A percentile compares a stretch with the other conserved stretches of the same genome.
These are phyloP conservation scores for Pavo muticus DNA, from an alignment of 2,113 vertebrate species.

Conservation along the genomic window DNA sequence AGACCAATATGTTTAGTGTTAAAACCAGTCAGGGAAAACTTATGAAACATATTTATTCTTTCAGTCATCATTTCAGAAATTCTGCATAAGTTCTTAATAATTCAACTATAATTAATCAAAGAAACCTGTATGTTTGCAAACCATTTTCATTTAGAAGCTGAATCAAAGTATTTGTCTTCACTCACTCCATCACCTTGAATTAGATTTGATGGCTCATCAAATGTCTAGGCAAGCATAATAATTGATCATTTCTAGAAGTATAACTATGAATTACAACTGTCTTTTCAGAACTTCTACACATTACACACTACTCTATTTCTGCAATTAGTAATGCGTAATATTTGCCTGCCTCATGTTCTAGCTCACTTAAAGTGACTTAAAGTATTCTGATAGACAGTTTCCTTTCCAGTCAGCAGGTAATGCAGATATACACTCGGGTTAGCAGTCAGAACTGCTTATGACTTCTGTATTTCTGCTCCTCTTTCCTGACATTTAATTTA, in stretches of 20 bases:
- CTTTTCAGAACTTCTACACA: neutral
- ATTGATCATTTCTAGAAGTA: neutral
- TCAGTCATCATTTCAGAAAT: neutral
- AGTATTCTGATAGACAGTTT: neutral
- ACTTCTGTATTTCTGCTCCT: constrained; percentile 42
- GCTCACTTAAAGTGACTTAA: neutral
- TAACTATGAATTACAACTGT: neutral
- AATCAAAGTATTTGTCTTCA: neutral
- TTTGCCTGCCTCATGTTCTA: neutral
- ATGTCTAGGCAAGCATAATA: neutral
- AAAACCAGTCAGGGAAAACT: neutral
- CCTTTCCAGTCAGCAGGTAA: neutral
- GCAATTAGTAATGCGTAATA: neutral
- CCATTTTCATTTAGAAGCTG: neutral
- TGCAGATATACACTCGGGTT: neutral
- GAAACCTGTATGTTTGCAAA: neutral
- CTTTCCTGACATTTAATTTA: constrained; percentile 41
- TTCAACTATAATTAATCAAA: neutral
- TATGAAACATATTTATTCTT: neutral
- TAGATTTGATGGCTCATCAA: neutral
- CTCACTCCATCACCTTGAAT: neutral
- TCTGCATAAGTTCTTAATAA: neutral
- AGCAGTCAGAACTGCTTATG: neutral
- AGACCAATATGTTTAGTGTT: neutral
- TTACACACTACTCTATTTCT: neutral